These are phyloP conservation scores for Epirrhoe alternata DNA, from an alignment of 2,888 invertebrate genomes.

Conservation along the genomic window DNA sequence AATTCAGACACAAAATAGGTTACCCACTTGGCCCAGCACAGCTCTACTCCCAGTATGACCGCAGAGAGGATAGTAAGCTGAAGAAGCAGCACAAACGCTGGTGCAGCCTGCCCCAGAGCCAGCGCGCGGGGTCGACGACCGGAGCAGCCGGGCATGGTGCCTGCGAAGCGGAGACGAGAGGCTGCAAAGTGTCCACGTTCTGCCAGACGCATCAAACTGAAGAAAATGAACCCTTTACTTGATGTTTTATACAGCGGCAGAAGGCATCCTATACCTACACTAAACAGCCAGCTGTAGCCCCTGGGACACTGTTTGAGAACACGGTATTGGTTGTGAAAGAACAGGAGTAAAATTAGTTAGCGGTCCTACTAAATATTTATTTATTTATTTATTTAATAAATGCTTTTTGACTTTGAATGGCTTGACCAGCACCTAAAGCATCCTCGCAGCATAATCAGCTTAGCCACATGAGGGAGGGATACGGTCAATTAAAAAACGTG, in stretches of 20 bases:
- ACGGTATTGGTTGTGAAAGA: no score
- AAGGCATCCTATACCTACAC: no score
- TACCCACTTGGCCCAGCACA: constrained; percentile 56
- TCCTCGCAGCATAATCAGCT: no score
- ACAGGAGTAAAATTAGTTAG: no score
- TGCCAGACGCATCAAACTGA: constrained; percentile 67
- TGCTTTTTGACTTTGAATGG: no score
- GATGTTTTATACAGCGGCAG: neutral
- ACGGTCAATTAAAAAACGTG: no score
- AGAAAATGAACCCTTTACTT: neutral
- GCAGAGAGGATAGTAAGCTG: constrained; percentile 52
- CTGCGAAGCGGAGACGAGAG: constrained; percentile 59
- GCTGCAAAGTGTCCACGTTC: constrained; percentile 70
- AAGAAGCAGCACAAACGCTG: constrained; percentile 68
- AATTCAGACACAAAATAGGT: neutral
- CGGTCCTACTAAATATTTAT: no score
- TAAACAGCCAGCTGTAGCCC: no score
- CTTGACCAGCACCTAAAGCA: no score
- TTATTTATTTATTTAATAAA: no score
- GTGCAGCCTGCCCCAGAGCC: constrained; percentile 75
- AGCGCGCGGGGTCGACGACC: constrained; percentile 71
- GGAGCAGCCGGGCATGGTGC: constrained; percentile 62
- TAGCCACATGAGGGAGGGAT: no score
- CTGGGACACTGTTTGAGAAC: no score
- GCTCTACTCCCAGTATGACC: constrained; percentile 58